phyloP scores from a whole-genome alignment of 1,140 invertebrate species.

The Heliothis virescens region DNA sequence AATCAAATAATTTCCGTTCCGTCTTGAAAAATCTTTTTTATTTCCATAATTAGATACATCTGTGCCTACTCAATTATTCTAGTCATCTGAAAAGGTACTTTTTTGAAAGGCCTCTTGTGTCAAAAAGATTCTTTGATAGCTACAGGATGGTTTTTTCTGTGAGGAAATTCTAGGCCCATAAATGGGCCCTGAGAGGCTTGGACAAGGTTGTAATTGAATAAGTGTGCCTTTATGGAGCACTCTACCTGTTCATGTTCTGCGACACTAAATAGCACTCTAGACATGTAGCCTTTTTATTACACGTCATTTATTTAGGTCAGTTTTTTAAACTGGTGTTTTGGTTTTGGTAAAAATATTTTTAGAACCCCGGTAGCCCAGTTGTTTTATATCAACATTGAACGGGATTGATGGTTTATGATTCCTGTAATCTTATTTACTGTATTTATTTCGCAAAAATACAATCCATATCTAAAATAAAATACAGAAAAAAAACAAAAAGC shows the following conservation, averaged over 20 bases:
- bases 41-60: conserved; percentile 3
- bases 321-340: background rate
- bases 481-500: too few relatives aligned
- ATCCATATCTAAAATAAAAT: too few relatives aligned
- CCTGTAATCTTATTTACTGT: too few relatives aligned
- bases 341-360: background rate
- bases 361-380: too few relatives aligned
- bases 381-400: too few relatives aligned
- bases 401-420: too few relatives aligned
- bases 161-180: conserved; percentile 21
- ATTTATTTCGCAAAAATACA: too few relatives aligned
- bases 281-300: background rate
- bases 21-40: too few relatives aligned
- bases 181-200: background rate
- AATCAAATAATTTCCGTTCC: too few relatives aligned
- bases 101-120: background rate
- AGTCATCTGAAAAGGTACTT: background rate
- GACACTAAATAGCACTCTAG: conserved; percentile 27
- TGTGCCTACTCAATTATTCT: background rate
- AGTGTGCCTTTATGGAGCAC: conserved; percentile 32
- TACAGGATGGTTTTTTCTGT: background rate
- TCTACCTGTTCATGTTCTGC: conserved; percentile 20
- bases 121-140: conserved; percentile 4
- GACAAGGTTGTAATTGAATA: conserved; percentile 38
- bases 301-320: background rate